Conservation (phyloP, 1,140 invertebrate genomes). For the Monochamus saltuarius region DNA sequence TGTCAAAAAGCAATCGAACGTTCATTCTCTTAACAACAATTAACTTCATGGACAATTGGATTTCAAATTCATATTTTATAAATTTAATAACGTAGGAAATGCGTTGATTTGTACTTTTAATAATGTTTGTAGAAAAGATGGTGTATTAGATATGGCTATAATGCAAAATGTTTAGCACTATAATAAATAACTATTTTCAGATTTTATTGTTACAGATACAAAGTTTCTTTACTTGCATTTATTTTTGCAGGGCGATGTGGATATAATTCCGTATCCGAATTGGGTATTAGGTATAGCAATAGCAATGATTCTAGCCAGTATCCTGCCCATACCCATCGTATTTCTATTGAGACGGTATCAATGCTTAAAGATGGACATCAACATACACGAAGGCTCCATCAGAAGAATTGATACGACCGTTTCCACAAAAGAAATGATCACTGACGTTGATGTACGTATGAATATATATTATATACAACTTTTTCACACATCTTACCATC, state of each 20-base stretch:
- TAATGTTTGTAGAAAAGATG: no score
- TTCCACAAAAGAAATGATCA: slow-evolving; percentile 91
- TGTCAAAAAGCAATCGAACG: no score
- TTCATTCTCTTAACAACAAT: no score
- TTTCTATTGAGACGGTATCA: slow-evolving; percentile 80
- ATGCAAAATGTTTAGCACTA: no score
- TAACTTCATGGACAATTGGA: no score
- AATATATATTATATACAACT: slow-evolving; percentile 15
- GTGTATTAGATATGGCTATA: no score
- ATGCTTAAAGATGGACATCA: slow-evolving; percentile 77
- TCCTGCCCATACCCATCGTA: slow-evolving; percentile 82
- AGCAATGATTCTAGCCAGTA: slow-evolving; percentile 73
- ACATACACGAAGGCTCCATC: slow-evolving; percentile 86
- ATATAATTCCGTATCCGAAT: slow-evolving; percentile 72
- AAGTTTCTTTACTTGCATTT: no score
- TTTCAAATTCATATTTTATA: no score
- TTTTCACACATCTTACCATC: not conserved
- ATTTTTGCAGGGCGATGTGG: slow-evolving; percentile 63
- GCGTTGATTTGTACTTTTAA: no score
- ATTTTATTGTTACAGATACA: no score
- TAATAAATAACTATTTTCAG: no score
- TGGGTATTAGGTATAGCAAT: slow-evolving; percentile 83
- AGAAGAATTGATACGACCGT: slow-evolving; percentile 85
- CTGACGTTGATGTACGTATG: slow-evolving; percentile 80
- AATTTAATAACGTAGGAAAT: no score